Conservation (phyloP, 2,113 vertebrate species). For the Rhabdomys dilectus region DNA sequence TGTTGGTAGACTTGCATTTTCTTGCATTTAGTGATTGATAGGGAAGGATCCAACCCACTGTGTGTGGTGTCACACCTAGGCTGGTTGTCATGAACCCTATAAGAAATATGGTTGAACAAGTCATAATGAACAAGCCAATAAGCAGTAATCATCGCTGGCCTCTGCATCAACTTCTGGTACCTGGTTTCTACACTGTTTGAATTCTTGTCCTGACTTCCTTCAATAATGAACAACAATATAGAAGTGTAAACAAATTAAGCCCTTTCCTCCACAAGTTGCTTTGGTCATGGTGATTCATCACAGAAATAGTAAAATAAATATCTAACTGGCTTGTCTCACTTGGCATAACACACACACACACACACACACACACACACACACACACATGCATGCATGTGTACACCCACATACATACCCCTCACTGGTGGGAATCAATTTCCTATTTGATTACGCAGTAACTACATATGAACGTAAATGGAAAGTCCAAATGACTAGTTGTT, state of each 20-base stretch:
- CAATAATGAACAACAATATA: background rate
- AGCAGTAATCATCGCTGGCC: too few relatives aligned
- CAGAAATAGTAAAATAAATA: background rate
- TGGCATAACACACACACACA: background rate
- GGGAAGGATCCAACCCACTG: background rate
- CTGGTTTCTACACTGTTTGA: background rate
- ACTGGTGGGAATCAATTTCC: background rate
- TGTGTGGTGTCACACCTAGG: background rate
- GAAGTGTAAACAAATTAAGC: background rate
- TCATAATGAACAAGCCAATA: background rate
- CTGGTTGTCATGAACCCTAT: background rate
- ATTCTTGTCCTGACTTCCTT: background rate
- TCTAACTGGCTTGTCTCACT: background rate
- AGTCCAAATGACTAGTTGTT: background rate
- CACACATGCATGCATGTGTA: background rate
- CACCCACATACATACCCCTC: background rate
- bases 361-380: background rate
- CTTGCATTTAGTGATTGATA: background rate
- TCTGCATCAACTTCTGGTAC: background rate
- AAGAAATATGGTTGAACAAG: background rate
- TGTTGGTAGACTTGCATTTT: background rate
- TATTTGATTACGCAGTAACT: background rate
- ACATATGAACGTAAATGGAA: background rate
- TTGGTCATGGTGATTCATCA: background rate
- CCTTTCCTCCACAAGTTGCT: background rate